Evolutionary conservation across 1,140 invertebrate species (phyloP).

Genomic region (Drosophila lini): DNA sequence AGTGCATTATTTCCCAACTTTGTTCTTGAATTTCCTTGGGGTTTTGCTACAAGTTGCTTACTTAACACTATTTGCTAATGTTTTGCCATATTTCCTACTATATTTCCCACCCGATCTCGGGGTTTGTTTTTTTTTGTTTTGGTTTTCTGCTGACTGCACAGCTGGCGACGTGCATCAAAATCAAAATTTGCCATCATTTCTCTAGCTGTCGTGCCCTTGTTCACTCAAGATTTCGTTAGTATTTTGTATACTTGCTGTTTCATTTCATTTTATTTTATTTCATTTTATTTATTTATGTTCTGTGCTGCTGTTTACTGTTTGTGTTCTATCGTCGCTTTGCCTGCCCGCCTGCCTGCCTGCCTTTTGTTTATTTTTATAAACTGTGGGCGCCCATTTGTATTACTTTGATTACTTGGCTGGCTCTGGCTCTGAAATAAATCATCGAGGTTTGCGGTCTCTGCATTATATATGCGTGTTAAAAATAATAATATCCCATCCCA

Average conservation of each 20-base stretch:
- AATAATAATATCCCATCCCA: slow-evolving; percentile 37
- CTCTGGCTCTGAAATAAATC: slow-evolving; percentile 59
- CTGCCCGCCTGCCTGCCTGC: slow-evolving; percentile 1
- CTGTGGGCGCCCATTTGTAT: slow-evolving; percentile 42
- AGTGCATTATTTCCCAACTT: neutral
- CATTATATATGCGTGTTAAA: slow-evolving; percentile 43
- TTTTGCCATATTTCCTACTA: slow-evolving; percentile 16
- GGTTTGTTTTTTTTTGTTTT: slow-evolving; percentile 25
- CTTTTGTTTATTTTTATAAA: slow-evolving; percentile 65
- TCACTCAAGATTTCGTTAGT: slow-evolving; percentile 38
- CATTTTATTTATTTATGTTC: slow-evolving; percentile 26
- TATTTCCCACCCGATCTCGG: slow-evolving; percentile 16
- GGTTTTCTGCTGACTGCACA: slow-evolving; percentile 52
- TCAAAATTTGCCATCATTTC: slow-evolving; percentile 78
- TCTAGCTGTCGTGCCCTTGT: slow-evolving; percentile 65
- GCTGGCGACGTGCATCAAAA: slow-evolving; percentile 76
- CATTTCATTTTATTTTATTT: slow-evolving; percentile 16
- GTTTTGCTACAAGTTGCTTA: neutral
- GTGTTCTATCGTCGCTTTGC: slow-evolving; percentile 6
- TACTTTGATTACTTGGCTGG: slow-evolving; percentile 65
- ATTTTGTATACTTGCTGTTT: slow-evolving; percentile 9
- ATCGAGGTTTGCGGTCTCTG: slow-evolving; percentile 56
- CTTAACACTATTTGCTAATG: slow-evolving; percentile 10
- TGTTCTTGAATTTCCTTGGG: neutral
- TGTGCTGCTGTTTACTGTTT: slow-evolving; percentile 36